Percentiles rank a stretch among this genome's conserved stretches.
These are phyloP conservation scores for Sminthopsis crassicaudata DNA, from an alignment of 2,113 vertebrate genomes.

Conservation along the genomic window DNA sequence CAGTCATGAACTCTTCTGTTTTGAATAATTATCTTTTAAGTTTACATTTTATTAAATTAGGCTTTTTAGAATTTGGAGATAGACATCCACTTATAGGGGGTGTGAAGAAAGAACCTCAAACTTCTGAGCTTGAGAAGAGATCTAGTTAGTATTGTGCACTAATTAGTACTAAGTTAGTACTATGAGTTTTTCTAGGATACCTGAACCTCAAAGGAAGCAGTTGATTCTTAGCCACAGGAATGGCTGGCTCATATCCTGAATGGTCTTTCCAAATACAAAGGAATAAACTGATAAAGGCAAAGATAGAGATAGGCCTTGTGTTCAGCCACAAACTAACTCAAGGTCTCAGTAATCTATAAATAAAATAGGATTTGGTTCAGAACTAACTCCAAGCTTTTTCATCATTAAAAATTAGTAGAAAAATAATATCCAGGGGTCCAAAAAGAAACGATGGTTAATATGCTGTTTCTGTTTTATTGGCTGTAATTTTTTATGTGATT, in stretches of 20 bases:
- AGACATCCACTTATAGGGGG: neutral
- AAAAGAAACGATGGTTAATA: neutral
- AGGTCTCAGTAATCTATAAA: conserved; percentile 4
- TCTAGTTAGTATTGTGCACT: neutral
- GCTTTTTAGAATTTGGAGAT: neutral
- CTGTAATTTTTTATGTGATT: neutral
- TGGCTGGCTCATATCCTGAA: neutral
- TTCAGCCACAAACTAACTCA: conserved; percentile 29
- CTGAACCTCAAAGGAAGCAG: neutral
- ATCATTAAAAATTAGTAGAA: conserved; percentile 7
- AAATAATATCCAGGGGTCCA: conserved; percentile 40
- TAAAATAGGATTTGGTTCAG: conserved; percentile 20
- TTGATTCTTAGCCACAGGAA: neutral
- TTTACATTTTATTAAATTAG: conserved; percentile 6
- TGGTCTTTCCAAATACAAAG: neutral
- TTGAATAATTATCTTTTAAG: conserved; percentile 3
- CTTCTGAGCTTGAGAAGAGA: neutral
- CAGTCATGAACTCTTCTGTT: neutral
- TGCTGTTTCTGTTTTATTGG: neutral
- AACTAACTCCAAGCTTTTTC: neutral
- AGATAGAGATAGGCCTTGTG: neutral
- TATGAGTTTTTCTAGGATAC: neutral
- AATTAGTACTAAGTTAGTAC: neutral
- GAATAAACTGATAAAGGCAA: conserved; percentile 2
- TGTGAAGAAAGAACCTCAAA: neutral